phyloP scores from a whole-genome alignment of 2,797 vertebrate genomes.

The Vireo griseus region DNA sequence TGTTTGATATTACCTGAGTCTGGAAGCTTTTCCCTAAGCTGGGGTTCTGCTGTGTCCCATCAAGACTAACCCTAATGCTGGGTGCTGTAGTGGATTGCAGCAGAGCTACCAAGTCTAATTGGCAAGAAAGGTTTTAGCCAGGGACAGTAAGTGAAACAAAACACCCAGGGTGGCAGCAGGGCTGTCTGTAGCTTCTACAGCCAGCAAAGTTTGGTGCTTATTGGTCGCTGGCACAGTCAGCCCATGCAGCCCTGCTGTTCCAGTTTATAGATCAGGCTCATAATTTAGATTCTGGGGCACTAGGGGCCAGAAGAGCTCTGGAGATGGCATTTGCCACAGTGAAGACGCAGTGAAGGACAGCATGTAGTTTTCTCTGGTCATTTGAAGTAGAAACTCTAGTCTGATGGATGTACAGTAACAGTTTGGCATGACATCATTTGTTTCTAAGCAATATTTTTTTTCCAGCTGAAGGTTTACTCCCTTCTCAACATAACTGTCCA shows the following conservation, averaged over 20 bases:
- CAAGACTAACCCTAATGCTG: not conserved
- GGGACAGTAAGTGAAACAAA: not conserved
- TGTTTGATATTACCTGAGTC: not conserved
- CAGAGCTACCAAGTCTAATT: not conserved
- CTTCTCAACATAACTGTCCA: not conserved
- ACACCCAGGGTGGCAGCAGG: not conserved
- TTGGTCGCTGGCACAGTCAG: not conserved
- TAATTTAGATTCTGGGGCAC: not conserved
- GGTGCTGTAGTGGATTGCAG: not conserved
- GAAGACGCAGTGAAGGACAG: not conserved
- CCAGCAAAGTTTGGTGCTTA: not conserved
- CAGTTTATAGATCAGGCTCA: not conserved
- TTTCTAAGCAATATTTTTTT: not conserved
- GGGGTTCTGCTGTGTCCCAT: not conserved
- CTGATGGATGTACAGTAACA: not conserved
- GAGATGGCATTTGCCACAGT: not conserved
- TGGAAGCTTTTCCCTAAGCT: not conserved
- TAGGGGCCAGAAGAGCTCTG: not conserved
- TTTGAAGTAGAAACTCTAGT: not conserved
- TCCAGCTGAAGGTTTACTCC: not conserved
- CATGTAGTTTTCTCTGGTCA: not conserved
- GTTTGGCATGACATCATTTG: not conserved
- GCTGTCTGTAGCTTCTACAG: not conserved
- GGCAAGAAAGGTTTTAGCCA: not conserved
- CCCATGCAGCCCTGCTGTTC: not conserved